Conservation (phyloP, 2,797 vertebrate species). For the Danionella dracula region DNA sequence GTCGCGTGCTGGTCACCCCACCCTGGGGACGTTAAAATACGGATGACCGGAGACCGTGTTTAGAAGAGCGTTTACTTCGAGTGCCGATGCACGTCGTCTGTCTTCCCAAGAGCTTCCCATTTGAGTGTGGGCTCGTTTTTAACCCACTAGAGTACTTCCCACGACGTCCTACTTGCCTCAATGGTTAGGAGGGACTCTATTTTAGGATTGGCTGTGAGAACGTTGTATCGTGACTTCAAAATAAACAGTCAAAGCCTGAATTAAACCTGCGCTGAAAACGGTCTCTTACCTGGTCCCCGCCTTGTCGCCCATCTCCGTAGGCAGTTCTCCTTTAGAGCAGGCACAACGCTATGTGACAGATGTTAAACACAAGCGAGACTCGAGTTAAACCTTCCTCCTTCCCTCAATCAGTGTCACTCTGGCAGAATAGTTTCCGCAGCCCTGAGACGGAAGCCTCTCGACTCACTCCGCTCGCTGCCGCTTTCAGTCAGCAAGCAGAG, state of each 20-base stretch:
- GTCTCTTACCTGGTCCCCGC: conserved; percentile 56
- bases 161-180: not conserved
- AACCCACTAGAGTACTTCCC: not conserved
- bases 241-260: not conserved
- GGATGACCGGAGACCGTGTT: conserved; percentile 11
- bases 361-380: conserved; percentile 19
- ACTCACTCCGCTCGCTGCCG: conserved; percentile 34
- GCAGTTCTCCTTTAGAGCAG: conserved; percentile 29
- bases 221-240: conserved; percentile 26
- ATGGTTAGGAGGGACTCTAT: not conserved
- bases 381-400: conserved; percentile 20
- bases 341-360: conserved; percentile 14
- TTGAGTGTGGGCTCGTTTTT: not conserved
- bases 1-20: conserved; percentile 38
- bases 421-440: conserved; percentile 49
- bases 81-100: not conserved
- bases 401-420: conserved; percentile 22
- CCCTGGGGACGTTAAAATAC: conserved; percentile 36
- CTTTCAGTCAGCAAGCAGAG: conserved; percentile 42
- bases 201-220: not conserved
- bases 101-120: too few relatives aligned
- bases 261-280: conserved; percentile 15
- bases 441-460: conserved; percentile 49
- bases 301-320: conserved; percentile 57
- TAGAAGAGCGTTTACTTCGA: conserved; percentile 5